Evolutionary conservation across 2,888 invertebrate genomes (phyloP).

Genomic region (Drosophila putrida): DNA sequence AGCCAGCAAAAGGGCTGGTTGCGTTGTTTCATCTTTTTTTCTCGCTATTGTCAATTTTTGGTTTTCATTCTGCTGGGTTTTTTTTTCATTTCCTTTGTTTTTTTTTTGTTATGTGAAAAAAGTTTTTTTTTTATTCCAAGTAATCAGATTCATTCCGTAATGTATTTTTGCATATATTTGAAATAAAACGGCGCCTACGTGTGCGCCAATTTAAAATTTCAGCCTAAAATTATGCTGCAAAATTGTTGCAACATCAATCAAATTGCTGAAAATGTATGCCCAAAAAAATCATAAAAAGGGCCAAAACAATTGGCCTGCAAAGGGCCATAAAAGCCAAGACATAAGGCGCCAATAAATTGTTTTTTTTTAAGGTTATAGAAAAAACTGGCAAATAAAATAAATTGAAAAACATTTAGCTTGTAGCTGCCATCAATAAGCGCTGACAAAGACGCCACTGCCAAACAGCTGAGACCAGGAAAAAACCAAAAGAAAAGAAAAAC

Average conservation of each 20-base stretch:
- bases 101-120: too few species aligned
- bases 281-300: conserved; percentile 22
- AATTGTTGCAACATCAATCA: conserved; percentile 77
- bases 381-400: conserved; percentile 69
- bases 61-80: too few species aligned
- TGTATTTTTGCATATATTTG: conserved; percentile 34
- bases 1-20: too few species aligned
- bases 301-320: conserved; percentile 45
- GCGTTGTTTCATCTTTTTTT: too few species aligned
- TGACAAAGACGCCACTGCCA: conserved; percentile 76
- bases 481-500: conserved; percentile 11
- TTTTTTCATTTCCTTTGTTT: too few species aligned
- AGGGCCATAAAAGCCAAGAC: conserved; percentile 49
- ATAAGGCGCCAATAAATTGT: conserved; percentile 75
- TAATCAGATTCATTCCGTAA: too few species aligned
- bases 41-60: too few species aligned
- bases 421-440: conserved; percentile 77
- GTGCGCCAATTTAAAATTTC: conserved; percentile 36
- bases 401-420: conserved; percentile 80
- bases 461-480: conserved; percentile 66
- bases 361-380: conserved; percentile 18
- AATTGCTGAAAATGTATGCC: conserved; percentile 41
- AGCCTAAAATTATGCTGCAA: conserved; percentile 73
- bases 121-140: too few species aligned
- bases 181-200: conserved; percentile 65